A percentile compares a stretch with the other conserved stretches of the same genome.
Conservation (phyloP, 1,140 invertebrate genomes). For the Magallana gigas region DNA sequence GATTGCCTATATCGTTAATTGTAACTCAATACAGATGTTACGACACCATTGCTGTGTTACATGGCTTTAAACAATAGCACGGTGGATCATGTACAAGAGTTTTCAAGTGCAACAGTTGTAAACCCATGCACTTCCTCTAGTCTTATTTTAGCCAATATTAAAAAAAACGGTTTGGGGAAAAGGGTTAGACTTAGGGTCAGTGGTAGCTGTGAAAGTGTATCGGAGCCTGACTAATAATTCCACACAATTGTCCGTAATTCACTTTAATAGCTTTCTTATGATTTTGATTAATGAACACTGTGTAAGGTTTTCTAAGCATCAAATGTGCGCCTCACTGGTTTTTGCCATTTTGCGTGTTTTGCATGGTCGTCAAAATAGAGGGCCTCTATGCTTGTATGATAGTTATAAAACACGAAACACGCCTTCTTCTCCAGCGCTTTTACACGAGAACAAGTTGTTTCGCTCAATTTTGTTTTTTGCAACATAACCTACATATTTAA, state of each 20-base stretch:
- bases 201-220: background rate
- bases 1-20: background rate
- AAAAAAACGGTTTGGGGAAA: background rate
- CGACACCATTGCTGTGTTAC: background rate
- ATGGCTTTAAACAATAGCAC: conserved; percentile 1
- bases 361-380: conserved; percentile 7
- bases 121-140: background rate
- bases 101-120: conserved; percentile 5
- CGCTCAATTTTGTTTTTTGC: background rate
- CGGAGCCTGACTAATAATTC: background rate
- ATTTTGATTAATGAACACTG: background rate
- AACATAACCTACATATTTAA: conserved; percentile 29
- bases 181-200: background rate
- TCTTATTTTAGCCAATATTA: background rate
- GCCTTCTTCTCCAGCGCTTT: conserved; percentile 2
- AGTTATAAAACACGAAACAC: conserved; percentile 34
- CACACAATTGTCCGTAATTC: background rate
- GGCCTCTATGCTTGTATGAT: conserved; percentile 9
- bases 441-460: conserved; percentile 31
- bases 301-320: conserved; percentile 1
- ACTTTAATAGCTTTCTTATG: background rate
- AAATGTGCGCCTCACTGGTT: conserved; percentile 11
- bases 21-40: background rate
- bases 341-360: conserved; percentile 14
- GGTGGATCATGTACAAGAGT: background rate